phyloP scores from a whole-genome alignment of 1,140 invertebrate species.

The Macrosteles quadrilineatus region DNA sequence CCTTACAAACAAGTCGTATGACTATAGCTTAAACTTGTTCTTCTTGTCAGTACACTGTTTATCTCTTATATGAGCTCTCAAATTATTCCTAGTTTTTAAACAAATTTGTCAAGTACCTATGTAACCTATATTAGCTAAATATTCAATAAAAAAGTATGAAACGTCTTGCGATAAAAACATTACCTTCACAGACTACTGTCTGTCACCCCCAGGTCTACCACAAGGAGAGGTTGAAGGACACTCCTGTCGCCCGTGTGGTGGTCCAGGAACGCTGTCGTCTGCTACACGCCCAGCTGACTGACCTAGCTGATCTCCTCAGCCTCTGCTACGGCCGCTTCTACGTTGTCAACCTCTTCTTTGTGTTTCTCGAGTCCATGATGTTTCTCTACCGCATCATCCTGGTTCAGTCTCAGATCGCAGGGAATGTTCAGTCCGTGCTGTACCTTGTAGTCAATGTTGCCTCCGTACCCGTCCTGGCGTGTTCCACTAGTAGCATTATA shows the following conservation, averaged over 20 bases:
- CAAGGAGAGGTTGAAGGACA: background rate
- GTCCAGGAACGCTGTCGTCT: background rate
- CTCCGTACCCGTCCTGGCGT: slow-evolving; percentile 8
- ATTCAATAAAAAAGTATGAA: no score
- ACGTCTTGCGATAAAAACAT: no score
- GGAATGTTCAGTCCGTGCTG: slow-evolving; percentile 18
- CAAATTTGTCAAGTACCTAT: no score
- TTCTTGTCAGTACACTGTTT: no score
- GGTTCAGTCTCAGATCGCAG: background rate
- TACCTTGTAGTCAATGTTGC: slow-evolving; percentile 16
- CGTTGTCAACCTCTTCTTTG: slow-evolving; percentile 26
- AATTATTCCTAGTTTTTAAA: no score
- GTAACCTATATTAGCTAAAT: no score
- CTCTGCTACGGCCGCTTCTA: slow-evolving; percentile 18
- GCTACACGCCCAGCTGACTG: slow-evolving; percentile 16
- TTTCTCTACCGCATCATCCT: slow-evolving; percentile 21
- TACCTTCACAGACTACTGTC: no score
- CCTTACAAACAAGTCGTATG: no score
- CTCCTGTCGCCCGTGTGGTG: background rate
- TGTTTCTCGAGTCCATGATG: slow-evolving; percentile 23
- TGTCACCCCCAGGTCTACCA: background rate
- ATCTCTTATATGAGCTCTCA: no score
- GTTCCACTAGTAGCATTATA: background rate
- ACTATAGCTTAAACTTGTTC: no score
- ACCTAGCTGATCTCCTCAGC: background rate